A percentile compares a stretch with the other conserved stretches of the same genome.
Evolutionary conservation across 2,113 vertebrate genomes (phyloP).

Genomic region (Ailurus styani): DNA sequence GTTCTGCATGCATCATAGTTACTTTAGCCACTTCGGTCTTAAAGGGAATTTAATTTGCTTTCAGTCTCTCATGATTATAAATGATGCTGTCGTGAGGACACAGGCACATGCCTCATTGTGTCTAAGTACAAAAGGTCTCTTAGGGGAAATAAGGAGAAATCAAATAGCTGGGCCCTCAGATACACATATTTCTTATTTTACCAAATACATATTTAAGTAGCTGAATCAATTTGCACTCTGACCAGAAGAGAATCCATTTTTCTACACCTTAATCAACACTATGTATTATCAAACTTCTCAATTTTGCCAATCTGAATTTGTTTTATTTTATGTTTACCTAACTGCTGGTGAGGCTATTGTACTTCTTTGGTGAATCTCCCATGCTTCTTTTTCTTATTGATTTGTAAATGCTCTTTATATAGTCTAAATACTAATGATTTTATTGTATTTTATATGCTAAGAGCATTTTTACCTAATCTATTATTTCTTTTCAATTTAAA

Average conservation of each 20-base stretch:
- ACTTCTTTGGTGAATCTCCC: background rate
- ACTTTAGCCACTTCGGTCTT: background rate
- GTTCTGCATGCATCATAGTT: background rate
- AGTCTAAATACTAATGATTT: background rate
- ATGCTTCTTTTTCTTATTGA: background rate
- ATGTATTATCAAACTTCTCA: background rate
- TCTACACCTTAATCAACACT: background rate
- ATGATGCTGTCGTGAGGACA: background rate
- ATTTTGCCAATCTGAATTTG: background rate
- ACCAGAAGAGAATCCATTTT: background rate
- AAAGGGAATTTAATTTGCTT: background rate
- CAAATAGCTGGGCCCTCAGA: background rate
- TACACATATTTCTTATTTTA: background rate
- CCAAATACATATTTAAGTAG: background rate
- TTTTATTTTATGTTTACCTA: background rate
- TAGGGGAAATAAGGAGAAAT: background rate
- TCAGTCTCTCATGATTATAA: background rate
- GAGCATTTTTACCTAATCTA: background rate
- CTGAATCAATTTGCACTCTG: background rate
- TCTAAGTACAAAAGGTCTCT: background rate
- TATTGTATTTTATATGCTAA: background rate
- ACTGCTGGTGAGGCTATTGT: background rate
- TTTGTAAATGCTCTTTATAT: background rate
- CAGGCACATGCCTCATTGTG: background rate
- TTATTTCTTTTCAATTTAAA: background rate